Evolutionary conservation across 2,888 invertebrate genomes (phyloP), one percentile per base, ranked within the genome.

Genomic region (Erebia aethiops): DNA sequence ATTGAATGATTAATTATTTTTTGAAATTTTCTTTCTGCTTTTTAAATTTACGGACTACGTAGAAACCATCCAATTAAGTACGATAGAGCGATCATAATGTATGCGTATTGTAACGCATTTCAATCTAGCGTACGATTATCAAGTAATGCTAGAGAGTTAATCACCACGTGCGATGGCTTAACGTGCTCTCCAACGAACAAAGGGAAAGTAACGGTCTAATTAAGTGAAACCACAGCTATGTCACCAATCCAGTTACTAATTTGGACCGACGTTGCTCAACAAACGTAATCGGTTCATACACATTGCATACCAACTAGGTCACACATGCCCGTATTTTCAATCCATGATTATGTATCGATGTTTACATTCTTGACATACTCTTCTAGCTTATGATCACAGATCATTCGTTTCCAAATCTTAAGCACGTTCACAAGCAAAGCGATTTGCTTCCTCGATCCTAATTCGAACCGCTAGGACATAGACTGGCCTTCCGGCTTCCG

Each of bases 201-300:
- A 62, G 62, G 62, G 62, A 62, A 62, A 62, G 62, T 62, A 62
- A 62, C 62, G 62, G 49, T 62, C 62, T 62, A 62, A 62, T 62
- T 62, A 46, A 46, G 62, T 62, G 62, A 46, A 62, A 62, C 62
- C 62, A 49, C 62, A 62, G 62, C 62, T 21, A 62, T 62, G 62
- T 62, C 46, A 62, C 62, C 62, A 62, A 62, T 62, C 62, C 21
- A 62, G 62, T 62, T 62, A 62, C 62, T 13, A 49, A 62, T 62
- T 62, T 21, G 62, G 49, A 49, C 49, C 14, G 62, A 46, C 62
- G 46, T 62, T 62, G 62, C 49, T 62, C 49, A 62, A 49, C 62
- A 7, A 62, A 49, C 49, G 21, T 62, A 62, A 62, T 62, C 46
- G 49, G 62, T 62, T 46, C 62, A 62, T 46, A 49, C 46, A 49